Evolutionary conservation across 2,113 vertebrate genomes (phyloP).

Genomic region (Nesogale talazaci): DNA sequence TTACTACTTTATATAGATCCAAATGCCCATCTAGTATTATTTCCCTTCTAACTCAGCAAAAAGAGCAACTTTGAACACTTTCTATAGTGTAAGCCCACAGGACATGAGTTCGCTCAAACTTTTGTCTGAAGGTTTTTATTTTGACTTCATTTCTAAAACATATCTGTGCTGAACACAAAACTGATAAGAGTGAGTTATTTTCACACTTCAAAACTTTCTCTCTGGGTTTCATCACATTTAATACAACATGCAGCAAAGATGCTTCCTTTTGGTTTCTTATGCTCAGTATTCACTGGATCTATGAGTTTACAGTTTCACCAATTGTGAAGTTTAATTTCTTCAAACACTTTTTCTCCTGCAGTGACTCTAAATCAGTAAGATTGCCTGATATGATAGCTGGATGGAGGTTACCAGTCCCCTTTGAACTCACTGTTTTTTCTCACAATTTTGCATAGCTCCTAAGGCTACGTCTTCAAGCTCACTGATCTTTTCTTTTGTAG

Average conservation of each 20-base stretch:
- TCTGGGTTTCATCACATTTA: neutral
- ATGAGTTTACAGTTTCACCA: neutral
- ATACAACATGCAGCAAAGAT: neutral
- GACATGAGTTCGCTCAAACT: too few relatives aligned
- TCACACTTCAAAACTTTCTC: neutral
- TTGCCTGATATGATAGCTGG: neutral
- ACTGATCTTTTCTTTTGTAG: neutral
- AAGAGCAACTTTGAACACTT: too few relatives aligned
- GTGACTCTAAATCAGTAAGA: constrained; percentile 10
- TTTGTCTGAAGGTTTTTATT: neutral
- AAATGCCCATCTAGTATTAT: too few relatives aligned
- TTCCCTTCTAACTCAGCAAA: too few relatives aligned
- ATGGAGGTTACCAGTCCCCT: neutral
- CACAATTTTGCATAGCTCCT: neutral
- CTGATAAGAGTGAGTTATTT: neutral
- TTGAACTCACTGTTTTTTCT: neutral
- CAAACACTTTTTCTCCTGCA: neutral
- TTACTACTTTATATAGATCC: too few relatives aligned
- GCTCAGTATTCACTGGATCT: neutral
- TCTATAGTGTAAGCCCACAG: too few relatives aligned
- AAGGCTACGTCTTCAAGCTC: neutral
- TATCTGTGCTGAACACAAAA: neutral
- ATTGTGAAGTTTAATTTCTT: neutral
- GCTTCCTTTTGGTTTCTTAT: neutral
- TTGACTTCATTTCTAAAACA: neutral